phyloP scores from a whole-genome alignment of 2,113 vertebrate species.

The Actenoides lindsayi region DNA sequence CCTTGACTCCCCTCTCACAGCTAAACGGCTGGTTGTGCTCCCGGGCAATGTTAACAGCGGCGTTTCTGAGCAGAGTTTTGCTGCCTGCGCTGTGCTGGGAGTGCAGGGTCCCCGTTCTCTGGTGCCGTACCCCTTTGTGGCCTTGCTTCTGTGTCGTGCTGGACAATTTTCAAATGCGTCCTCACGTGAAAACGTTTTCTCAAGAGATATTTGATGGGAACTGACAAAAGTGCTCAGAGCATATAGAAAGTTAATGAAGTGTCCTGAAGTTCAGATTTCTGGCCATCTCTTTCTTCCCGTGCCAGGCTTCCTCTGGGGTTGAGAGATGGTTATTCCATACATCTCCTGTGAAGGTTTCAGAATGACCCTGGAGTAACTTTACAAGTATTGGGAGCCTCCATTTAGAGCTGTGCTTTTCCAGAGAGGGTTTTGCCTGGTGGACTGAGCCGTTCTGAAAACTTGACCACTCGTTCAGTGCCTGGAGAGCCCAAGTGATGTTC shows the following conservation, averaged over 20 bases:
- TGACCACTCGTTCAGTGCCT: background rate
- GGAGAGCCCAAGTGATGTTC: background rate
- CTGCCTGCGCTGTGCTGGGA: rapidly evolving
- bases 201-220: background rate
- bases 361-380: background rate
- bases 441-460: background rate
- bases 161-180: background rate
- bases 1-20: background rate
- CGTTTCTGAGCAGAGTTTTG: background rate
- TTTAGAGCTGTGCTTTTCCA: background rate
- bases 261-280: constrained; percentile 18
- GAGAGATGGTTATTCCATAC: background rate
- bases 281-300: background rate
- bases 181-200: background rate
- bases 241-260: constrained; percentile 27
- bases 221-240: background rate
- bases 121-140: background rate
- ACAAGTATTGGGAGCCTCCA: background rate
- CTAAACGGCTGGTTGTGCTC: background rate
- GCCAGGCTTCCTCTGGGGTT: background rate
- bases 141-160: background rate
- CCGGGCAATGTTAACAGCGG: background rate
- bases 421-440: background rate
- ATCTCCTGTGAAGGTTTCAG: background rate
- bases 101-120: background rate